phyloP scores from a whole-genome alignment of 2,888 invertebrate genomes.

The Cinara cedri region DNA sequence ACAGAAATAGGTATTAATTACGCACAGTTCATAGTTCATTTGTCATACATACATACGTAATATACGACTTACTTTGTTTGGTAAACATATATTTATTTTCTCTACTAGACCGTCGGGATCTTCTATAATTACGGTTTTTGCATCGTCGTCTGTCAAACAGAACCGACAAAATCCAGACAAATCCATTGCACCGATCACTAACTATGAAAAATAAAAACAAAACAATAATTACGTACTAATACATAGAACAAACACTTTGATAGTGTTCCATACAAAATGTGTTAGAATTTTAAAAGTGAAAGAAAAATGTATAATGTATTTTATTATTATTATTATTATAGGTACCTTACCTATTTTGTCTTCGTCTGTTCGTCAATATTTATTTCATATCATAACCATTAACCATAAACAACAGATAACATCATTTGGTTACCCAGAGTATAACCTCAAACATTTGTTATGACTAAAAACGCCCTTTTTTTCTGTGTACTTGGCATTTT shows the following conservation, averaged over 20 bases:
- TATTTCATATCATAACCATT: slow-evolving; percentile 16
- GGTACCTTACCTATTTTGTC: no score
- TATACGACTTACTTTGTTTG: slow-evolving; percentile 33
- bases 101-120: slow-evolving; percentile 38
- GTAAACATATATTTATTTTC: slow-evolving; percentile 51
- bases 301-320: slow-evolving; percentile 5
- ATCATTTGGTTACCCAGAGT: slow-evolving; percentile 34
- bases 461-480: slow-evolving; percentile 53
- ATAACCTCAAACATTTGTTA: slow-evolving; percentile 53
- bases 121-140: slow-evolving; percentile 35
- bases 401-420: slow-evolving; percentile 38
- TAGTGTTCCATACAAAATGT: background rate
- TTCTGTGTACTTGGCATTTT: slow-evolving; percentile 55
- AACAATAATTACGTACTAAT: background rate
- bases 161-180: slow-evolving; percentile 50
- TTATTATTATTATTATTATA: slow-evolving; percentile 1
- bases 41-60: no score
- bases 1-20: background rate
- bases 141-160: slow-evolving; percentile 40
- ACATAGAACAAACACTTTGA: background rate
- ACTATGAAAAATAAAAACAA: background rate
- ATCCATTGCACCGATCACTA: slow-evolving; percentile 1
- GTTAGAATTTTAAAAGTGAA: background rate
- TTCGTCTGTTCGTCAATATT: slow-evolving; percentile 27
- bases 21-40: background rate